Conservation (phyloP, 2,113 vertebrate species). For the Cyprinodon variegatus region DNA sequence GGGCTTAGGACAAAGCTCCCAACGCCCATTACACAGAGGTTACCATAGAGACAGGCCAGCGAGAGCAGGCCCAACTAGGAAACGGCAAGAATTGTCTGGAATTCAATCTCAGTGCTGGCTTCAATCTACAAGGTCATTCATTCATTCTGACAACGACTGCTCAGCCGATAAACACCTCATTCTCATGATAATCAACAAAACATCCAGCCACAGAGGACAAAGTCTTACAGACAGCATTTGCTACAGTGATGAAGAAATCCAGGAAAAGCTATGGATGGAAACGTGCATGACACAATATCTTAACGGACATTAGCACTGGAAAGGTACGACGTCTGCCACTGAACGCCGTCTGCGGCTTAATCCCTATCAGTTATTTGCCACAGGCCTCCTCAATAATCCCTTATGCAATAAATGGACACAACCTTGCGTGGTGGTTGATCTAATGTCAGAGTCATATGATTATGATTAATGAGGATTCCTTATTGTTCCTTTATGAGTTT, state of each 20-base stretch:
- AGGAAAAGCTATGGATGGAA: constrained; percentile 22
- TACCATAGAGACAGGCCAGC: constrained; percentile 84
- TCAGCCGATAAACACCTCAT: constrained; percentile 65
- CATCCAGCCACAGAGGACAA: constrained; percentile 43
- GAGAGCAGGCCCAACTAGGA: constrained; percentile 78
- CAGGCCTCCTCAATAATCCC: constrained; percentile 72
- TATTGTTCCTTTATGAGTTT: constrained; percentile 82
- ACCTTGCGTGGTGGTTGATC: constrained; percentile 70
- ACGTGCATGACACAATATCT: background rate
- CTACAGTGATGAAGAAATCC: constrained; percentile 29
- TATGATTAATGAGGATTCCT: constrained; percentile 78
- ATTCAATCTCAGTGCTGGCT: constrained; percentile 71
- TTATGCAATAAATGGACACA: constrained; percentile 72
- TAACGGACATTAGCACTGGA: constrained; percentile 8
- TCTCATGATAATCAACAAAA: constrained; percentile 73
- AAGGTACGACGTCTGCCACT: constrained; percentile 53
- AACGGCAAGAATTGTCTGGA: constrained; percentile 79
- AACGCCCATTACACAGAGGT: constrained; percentile 77
- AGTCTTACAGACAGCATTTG: constrained; percentile 16
- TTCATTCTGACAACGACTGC: constrained; percentile 68
- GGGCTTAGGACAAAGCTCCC: constrained; percentile 62
- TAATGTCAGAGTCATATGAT: constrained; percentile 72
- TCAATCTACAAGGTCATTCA: constrained; percentile 76
- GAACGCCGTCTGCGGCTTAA: constrained; percentile 47
- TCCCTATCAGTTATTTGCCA: constrained; percentile 69